Conservation (phyloP, 2,888 invertebrate genomes). For the Melinopterus prodromus region DNA sequence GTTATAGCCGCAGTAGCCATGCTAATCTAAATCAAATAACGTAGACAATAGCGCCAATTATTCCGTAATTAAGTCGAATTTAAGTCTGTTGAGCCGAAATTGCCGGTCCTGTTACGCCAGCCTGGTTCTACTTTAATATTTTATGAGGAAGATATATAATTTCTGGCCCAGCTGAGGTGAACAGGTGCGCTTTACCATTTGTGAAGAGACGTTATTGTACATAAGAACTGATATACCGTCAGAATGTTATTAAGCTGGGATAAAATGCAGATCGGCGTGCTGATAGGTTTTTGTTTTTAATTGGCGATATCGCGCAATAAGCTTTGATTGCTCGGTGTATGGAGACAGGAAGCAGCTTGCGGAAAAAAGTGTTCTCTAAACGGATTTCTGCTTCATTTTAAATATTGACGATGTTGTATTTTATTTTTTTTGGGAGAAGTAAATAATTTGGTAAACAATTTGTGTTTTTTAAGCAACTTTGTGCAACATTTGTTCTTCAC, state of each 20-base stretch:
- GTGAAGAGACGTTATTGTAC: background rate
- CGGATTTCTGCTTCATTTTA: background rate
- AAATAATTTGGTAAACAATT: background rate
- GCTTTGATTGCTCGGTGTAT: background rate
- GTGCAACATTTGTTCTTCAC: too few species aligned
- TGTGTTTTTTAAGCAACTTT: too few species aligned
- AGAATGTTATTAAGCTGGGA: background rate
- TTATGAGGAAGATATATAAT: background rate
- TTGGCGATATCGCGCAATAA: conserved; percentile 4
- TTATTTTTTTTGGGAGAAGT: background rate
- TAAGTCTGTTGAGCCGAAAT: background rate
- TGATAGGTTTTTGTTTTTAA: background rate
- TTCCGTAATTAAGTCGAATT: background rate
- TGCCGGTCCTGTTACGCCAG: background rate
- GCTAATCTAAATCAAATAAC: background rate
- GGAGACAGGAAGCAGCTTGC: background rate
- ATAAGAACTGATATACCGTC: background rate
- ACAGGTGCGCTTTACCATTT: background rate
- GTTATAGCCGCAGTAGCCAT: background rate
- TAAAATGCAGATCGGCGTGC: background rate
- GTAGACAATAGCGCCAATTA: background rate
- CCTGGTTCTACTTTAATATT: background rate
- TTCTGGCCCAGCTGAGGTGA: background rate
- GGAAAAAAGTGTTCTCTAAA: background rate
- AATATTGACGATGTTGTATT: background rate